These are phyloP conservation scores for Drosophila aldrichi DNA, from an alignment of 2,888 invertebrate species.

Conservation along the genomic window DNA sequence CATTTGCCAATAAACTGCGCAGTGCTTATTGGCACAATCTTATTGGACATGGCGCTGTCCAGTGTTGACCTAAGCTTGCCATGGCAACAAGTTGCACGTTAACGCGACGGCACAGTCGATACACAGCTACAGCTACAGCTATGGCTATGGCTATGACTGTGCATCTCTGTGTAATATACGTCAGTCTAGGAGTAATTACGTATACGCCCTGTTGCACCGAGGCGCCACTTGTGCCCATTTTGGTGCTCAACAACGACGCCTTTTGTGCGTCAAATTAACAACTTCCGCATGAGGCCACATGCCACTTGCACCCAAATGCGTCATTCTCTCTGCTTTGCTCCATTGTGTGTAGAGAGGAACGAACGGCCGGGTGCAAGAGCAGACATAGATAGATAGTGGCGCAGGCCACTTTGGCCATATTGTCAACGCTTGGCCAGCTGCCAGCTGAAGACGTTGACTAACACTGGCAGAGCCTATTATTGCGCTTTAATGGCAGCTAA, in stretches of 20 bases:
- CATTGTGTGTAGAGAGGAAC: constrained; percentile 45
- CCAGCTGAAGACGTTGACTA: constrained; percentile 54
- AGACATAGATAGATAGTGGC: constrained; percentile 30
- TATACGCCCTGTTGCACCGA: constrained; percentile 64
- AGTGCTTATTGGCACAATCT: constrained; percentile 38
- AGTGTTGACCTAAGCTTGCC: constrained; percentile 13
- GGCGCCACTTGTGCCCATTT: constrained; percentile 72
- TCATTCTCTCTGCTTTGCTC: constrained; percentile 72
- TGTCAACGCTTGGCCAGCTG: constrained; percentile 74
- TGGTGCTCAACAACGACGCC: constrained; percentile 43
- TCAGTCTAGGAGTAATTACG: constrained; percentile 66
- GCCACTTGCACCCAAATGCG: constrained; percentile 81
- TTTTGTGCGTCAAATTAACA: constrained; percentile 81
- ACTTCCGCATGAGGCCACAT: constrained; percentile 81
- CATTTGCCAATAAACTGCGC: constrained; percentile 47
- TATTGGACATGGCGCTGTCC: constrained; percentile 18
- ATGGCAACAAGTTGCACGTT: constrained; percentile 50
- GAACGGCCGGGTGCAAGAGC: background rate
- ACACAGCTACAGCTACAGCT: constrained; percentile 2
- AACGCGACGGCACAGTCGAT: constrained; percentile 2
- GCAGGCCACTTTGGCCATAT: constrained; percentile 72
- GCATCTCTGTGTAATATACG: constrained; percentile 46
- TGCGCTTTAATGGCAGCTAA: constrained; percentile 74
- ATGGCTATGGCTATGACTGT: constrained; percentile 12
- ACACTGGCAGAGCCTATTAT: constrained; percentile 61